phyloP scores from a whole-genome alignment of 2,797 vertebrate species.

The Fratercula arctica region DNA sequence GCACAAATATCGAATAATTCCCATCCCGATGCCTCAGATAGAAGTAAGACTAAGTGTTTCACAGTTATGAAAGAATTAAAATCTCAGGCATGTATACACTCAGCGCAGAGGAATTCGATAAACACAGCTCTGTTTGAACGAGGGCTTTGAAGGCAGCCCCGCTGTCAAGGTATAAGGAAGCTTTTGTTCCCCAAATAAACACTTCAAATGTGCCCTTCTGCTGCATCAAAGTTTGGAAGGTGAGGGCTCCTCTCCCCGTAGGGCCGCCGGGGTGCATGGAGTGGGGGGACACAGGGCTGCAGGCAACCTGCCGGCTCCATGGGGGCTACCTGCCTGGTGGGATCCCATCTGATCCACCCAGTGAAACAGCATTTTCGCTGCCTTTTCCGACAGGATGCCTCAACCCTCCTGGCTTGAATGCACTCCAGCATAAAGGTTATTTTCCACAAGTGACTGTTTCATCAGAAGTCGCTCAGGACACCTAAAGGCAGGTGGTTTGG shows the following conservation, averaged over 20 bases:
- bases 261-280: fast-evolving
- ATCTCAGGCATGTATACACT: conserved; percentile 37
- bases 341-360: neutral
- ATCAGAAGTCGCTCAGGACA: neutral
- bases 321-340: neutral
- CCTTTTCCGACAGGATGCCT: neutral
- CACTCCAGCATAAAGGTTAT: neutral
- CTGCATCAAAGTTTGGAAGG: neutral
- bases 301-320: neutral
- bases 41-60: neutral
- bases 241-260: neutral
- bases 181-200: conserved; percentile 23
- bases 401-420: neutral
- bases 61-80: conserved; percentile 39
- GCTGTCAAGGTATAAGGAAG: conserved; percentile 31
- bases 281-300: neutral
- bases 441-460: neutral
- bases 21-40: neutral
- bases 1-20: neutral
- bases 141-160: conserved; percentile 16
- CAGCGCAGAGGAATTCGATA: conserved; percentile 44
- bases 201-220: neutral
- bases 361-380: fast-evolving
- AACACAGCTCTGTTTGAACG: conserved; percentile 45
- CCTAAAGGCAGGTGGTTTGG: neutral